These are phyloP conservation scores for Trichogramma evanescens DNA, from an alignment of 2,888 invertebrate genomes.

Conservation along the genomic window DNA sequence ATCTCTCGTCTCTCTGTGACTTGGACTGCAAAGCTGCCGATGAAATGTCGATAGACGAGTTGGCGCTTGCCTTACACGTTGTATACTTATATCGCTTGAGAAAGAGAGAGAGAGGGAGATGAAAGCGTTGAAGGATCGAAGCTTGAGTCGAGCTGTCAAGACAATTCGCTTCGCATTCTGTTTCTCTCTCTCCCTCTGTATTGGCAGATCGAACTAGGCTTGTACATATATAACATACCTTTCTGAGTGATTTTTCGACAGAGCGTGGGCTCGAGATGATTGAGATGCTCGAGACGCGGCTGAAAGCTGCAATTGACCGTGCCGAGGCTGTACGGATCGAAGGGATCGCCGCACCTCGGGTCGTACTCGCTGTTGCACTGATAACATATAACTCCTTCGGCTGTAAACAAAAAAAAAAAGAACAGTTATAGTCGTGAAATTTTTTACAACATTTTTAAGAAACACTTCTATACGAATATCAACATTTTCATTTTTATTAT, in stretches of 20 bases:
- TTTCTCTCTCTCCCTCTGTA: no score
- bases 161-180: no score
- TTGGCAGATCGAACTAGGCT: no score
- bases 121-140: no score
- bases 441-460: not conserved
- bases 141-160: no score
- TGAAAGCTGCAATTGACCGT: conserved; percentile 75
- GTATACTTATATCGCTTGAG: no score
- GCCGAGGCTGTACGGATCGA: conserved; percentile 78
- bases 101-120: no score
- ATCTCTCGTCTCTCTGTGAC: no score
- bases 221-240: conserved; percentile 48
- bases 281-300: conserved; percentile 64
- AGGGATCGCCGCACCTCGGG: conserved; percentile 81
- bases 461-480: not conserved
- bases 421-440: not conserved
- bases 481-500: not conserved
- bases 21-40: no score
- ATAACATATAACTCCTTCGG: conserved; percentile 69
- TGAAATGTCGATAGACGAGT: no score
- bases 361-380: conserved; percentile 88
- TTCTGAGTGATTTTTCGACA: conserved; percentile 80
- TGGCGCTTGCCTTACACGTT: no score
- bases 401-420: conserved; percentile 37
- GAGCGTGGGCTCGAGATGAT: conserved; percentile 55